Evolutionary conservation across 1,140 invertebrate species (phyloP).

Genomic region (Aphis gossypii): DNA sequence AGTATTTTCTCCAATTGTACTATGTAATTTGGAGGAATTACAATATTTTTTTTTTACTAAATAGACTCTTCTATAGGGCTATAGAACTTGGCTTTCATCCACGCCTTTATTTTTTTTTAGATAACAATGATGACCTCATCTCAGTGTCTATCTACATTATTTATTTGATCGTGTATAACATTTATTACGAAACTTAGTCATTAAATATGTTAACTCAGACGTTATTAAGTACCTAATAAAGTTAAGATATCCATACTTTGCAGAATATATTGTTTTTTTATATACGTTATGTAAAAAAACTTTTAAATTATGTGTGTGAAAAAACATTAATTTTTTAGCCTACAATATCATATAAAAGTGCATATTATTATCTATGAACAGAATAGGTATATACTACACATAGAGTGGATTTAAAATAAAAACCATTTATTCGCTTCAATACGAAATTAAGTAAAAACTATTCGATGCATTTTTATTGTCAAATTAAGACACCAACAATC

Average conservation of each 20-base stretch:
- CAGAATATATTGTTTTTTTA: background rate
- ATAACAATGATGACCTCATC: slow-evolving; percentile 9
- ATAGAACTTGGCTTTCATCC: background rate
- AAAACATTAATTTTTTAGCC: background rate
- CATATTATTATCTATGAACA: too few relatives aligned
- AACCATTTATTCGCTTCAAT: background rate
- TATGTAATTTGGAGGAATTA: background rate
- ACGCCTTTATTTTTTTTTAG: background rate
- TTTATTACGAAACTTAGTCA: background rate
- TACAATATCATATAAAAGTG: background rate
- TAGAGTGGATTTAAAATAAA: background rate
- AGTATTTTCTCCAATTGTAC: background rate
- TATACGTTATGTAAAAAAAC: too few relatives aligned
- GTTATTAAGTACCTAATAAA: background rate
- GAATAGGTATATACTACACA: background rate
- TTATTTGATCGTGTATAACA: background rate
- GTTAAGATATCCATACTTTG: too few relatives aligned
- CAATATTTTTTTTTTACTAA: background rate
- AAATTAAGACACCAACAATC: background rate
- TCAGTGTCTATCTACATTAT: background rate
- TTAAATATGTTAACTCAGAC: background rate
- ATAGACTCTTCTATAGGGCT: background rate
- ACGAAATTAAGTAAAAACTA: too few relatives aligned
- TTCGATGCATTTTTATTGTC: background rate
- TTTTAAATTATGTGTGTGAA: too few relatives aligned